phyloP scores from a whole-genome alignment of 2,888 invertebrate genomes.

The Hirtodrosophila histrioides region DNA sequence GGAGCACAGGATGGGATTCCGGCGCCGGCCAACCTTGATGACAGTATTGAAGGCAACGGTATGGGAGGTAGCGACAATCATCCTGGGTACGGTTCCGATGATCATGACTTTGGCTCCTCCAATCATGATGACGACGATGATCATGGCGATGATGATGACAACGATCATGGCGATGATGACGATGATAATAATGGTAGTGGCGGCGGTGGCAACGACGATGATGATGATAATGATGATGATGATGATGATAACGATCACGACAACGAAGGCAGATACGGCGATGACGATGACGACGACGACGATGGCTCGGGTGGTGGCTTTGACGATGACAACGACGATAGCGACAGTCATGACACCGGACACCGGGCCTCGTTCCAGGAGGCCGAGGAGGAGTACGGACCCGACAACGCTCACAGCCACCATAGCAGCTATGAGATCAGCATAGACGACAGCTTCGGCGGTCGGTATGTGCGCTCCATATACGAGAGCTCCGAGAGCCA shows the following conservation, averaged over 20 bases:
- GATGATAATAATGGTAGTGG: neutral
- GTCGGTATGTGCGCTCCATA: slow-evolving; percentile 66
- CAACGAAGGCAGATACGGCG: too few relatives aligned
- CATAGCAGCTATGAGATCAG: slow-evolving; percentile 76
- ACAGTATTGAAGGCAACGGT: too few relatives aligned
- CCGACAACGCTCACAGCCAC: slow-evolving; percentile 47
- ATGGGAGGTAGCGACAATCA: too few relatives aligned
- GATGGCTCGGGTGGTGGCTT: neutral
- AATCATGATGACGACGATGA: neutral
- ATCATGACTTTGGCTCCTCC: too few relatives aligned
- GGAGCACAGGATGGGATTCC: too few relatives aligned
- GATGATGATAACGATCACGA: too few relatives aligned
- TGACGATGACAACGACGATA: slow-evolving; percentile 40
- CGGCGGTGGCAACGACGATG: slow-evolving; percentile 8
- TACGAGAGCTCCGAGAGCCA: slow-evolving; percentile 68
- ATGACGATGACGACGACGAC: neutral
- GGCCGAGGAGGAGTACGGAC: neutral
- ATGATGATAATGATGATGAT: neutral
- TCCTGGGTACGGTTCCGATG: too few relatives aligned
- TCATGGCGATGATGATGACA: neutral
- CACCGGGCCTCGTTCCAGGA: neutral
- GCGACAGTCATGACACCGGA: slow-evolving; percentile 43
- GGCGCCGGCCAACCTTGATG: too few relatives aligned
- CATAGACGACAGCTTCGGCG: slow-evolving; percentile 72
- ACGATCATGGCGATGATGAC: neutral